Evolutionary conservation across 2,113 vertebrate species (phyloP).

Genomic region (Python bivittatus): DNA sequence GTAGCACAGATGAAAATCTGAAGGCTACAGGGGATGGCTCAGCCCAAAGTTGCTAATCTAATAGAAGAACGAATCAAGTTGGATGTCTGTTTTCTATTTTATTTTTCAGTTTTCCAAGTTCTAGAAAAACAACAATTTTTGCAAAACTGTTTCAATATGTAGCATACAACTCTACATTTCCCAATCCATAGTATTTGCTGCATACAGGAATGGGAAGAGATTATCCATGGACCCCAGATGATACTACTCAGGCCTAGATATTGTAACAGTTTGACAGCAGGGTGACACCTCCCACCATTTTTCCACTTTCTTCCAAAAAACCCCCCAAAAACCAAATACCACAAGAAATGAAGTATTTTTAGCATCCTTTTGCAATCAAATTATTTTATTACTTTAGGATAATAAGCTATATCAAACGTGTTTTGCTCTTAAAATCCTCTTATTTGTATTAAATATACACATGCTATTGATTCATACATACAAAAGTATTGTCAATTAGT

Average conservation of each 20-base stretch:
- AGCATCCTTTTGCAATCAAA: neutral
- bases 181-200: neutral
- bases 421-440: neutral
- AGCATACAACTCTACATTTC: neutral
- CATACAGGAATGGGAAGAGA: neutral
- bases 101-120: conserved; percentile 2
- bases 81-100: conserved; percentile 2
- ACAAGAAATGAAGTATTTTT: neutral
- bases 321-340: neutral
- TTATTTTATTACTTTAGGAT: neutral
- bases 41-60: neutral
- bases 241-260: neutral
- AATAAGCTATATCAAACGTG: neutral
- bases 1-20: neutral
- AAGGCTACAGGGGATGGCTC: neutral
- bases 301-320: neutral
- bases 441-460: neutral
- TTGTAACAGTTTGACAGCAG: neutral
- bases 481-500: neutral
- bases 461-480: neutral
- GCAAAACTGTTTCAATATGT: neutral
- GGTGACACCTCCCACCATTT: neutral
- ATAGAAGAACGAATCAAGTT: neutral
- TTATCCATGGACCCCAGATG: neutral
- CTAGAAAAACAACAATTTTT: neutral